Evolutionary conservation across 2,797 vertebrate species (phyloP), one percentile per base, ranked within the genome.

Genomic region (Apodemus agrarius): DNA sequence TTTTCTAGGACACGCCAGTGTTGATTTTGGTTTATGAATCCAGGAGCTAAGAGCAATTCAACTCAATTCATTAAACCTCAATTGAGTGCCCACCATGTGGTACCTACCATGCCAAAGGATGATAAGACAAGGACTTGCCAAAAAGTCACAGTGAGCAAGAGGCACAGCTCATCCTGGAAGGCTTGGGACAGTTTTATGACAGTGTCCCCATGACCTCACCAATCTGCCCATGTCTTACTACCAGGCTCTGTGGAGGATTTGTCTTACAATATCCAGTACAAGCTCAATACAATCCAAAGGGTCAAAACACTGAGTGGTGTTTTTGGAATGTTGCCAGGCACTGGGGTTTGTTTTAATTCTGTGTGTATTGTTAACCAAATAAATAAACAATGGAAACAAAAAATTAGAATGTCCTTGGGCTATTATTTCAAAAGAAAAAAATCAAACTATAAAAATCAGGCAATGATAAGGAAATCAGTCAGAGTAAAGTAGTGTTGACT

Each of bases 351-450:
- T 75, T 93, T 95, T 87, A 85, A 89, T 78, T 24, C 26, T 67
- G 3, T 82, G 11, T 61, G 1, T 67, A 26, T 61, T 90, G 16
- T 52, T 90, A 67, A 72, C n/a, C 37, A 74, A 72, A 46, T n/a
- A 67, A 75, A 69, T 54, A 72, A 49, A 49, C 80, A 63, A 90
- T 22, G 52, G 29, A 86, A 94, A 96, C 19, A 76, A 69, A 90
- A 85, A 26, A 92, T 49, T 90, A 24, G 21, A 79, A 93, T 95
- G 4, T 87, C 67, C n/a, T 96, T 9, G 61, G 34, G 49, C 43
- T 87, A 40, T 89, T 96, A 88, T 88, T 88, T 93, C 46, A 80
- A 91, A 95, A 95, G 46, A 2, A 6, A 80, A 96, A 95, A 95
- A 40, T 0, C 9, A 83, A 96, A 86, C 24, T 89, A 7, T 82